Base-by-base conservation (phyloP, 2,888 invertebrate species). In the Anaspis maculata region DNA sequence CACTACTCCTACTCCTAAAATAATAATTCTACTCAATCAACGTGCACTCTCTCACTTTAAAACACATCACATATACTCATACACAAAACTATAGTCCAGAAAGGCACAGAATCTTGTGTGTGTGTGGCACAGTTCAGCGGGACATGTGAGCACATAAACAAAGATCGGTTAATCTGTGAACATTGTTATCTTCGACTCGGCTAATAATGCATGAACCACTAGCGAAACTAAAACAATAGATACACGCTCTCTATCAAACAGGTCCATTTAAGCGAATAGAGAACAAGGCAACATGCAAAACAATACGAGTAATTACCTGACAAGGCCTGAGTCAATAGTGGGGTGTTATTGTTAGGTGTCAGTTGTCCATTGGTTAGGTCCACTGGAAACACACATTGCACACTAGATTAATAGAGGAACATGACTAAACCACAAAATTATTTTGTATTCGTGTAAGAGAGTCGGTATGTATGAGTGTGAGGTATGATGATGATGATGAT, bases 361-460 rank as follows among this genome's bases (percentile, higher is more conserved):
- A 90, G 81, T 76, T 90, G 90, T 70, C 90, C 90, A 72, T 90
- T 90, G 76, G 87, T 84, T 74, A 90, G 81, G 77, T 90, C 90
- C 80, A 90, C 89, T 89, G 64, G 58, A 67, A 67, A 61, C 57
- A 64, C 57, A 63, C 50, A 59, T 52, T 58, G 57, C 59, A 58
- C 47, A 55, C 46, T 44, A 52, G 50, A 60, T 61, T 61, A 61
- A 54, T 55, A 46, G 35, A 40, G 27, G 38, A 41, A 42, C 45
- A 39, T 46, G 47, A 49, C 49, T 46, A 39, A 30, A 39, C 36
- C 34, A n/a, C n/a, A 28, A 23, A 39, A 36, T 32, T 42, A 34
- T 39, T 32, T 37, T 46, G 49, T 51, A 45, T 49, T 47, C 45
- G 48, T 51, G 51, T 52, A 41, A 42, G 42, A 47, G 45, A 47